Conservation (phyloP, 1,140 invertebrate species). For the Pseudomyrmex concolor region DNA sequence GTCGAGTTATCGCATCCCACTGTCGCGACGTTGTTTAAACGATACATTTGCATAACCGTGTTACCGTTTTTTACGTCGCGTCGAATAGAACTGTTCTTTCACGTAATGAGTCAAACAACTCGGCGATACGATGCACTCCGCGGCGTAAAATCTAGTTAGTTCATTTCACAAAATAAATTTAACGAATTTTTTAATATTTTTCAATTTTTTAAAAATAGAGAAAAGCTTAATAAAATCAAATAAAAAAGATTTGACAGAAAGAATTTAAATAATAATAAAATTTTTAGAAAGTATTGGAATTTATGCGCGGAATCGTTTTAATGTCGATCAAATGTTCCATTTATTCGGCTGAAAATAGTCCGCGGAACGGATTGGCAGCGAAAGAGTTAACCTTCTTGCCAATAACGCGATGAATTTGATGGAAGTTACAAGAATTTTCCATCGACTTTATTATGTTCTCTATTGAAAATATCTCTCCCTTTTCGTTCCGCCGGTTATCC, state of each 20-base stretch:
- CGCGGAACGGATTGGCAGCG: background rate
- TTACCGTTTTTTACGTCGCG: constrained; percentile 7
- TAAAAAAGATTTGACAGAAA: no score
- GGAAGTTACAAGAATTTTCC: constrained; percentile 10
- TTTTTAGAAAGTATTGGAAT: no score
- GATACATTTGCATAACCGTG: constrained; percentile 22
- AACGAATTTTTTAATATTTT: no score
- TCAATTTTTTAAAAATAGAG: no score
- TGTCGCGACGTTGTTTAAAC: constrained; percentile 30
- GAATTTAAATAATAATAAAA: no score
- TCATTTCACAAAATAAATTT: background rate
- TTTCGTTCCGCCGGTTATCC: background rate
- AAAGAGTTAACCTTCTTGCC: background rate
- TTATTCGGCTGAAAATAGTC: no score
- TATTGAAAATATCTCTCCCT: constrained; percentile 8
- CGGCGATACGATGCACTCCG: background rate
- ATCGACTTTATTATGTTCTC: constrained; percentile 7
- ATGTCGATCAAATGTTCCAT: no score
- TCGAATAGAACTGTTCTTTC: background rate
- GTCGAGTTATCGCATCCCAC: constrained; percentile 40
- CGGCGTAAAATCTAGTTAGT: background rate
- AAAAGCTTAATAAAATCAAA: no score
- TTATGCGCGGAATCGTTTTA: no score
- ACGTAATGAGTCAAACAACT: background rate
- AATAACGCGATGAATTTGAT: constrained; percentile 22